These are phyloP conservation scores for Xyliphius kryptos DNA, from an alignment of 2,113 vertebrate genomes.

Conservation along the genomic window DNA sequence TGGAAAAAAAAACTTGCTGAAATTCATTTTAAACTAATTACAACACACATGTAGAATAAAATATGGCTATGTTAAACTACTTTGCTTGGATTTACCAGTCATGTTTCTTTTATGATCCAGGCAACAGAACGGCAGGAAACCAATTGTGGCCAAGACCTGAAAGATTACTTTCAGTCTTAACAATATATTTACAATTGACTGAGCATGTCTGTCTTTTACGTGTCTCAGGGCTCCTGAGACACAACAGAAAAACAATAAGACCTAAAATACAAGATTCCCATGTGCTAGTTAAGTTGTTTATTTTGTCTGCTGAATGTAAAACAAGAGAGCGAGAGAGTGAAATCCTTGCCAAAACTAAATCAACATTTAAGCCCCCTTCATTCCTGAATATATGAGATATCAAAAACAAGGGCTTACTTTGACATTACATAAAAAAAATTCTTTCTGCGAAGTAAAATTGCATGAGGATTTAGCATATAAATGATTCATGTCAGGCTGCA, in stretches of 20 bases:
- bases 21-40: no score
- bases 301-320: slow-evolving; percentile 66
- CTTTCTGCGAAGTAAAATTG: slow-evolving; percentile 51
- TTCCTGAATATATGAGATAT: slow-evolving; percentile 48
- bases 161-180: slow-evolving; percentile 33
- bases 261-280: slow-evolving; percentile 36
- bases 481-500: slow-evolving; percentile 58
- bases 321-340: no score
- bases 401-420: slow-evolving; percentile 57
- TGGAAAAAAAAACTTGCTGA: no score
- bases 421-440: no score
- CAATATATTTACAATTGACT: slow-evolving; percentile 45
- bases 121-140: no score
- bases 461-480: slow-evolving; percentile 64
- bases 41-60: no score
- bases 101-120: no score
- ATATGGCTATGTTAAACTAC: no score
- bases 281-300: slow-evolving; percentile 58
- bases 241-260: slow-evolving; percentile 54
- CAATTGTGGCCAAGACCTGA: slow-evolving; percentile 40
- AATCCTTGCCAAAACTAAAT: no score
- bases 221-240: slow-evolving; percentile 51
- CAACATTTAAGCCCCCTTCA: slow-evolving; percentile 35
- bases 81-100: no score
- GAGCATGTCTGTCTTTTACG: slow-evolving; percentile 47